Base-by-base conservation (phyloP, 2,113 vertebrate genomes). In the Ia io region DNA sequence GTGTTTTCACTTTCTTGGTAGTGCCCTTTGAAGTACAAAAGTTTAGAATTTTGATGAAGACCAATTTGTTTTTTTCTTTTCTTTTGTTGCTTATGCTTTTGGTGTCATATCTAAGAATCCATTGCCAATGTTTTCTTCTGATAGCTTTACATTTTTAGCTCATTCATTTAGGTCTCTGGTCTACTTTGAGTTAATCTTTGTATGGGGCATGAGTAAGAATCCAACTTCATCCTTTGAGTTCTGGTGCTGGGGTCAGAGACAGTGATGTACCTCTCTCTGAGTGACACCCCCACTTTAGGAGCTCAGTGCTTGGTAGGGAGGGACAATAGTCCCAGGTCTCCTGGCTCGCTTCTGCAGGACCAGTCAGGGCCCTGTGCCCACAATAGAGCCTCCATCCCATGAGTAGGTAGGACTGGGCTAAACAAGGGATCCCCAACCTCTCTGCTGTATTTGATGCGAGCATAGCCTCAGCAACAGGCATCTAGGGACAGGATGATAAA, bases 171-270 rank as follows among this genome's bases (percentile, higher is more conserved):
- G 16, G 25, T 78, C 42, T 91, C 63, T 65, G 28, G 47, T 83
- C 23, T 28, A 91, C 73, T 93, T 95, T 80, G 63, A 90, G 44
- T 85, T 95, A 65, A 78, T 67, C 88, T 90, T 47, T 82, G 13
- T 61, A 53, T 63, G 25, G 37, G 37, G 18, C 71, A 3, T 76
- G 11, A 88, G 42, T 85, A 61, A 53, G 9, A 12, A 22, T 88
- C 35, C 40, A 70, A 30, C 28, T 92, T 91, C 20, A 44, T 63
- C 91, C 61, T 63, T 86, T 87, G 11, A 84, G 25, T 32, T 61
- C 18, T 59, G 69, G 71, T 82, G 30, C 53, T 71, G 4, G 32
- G 25, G 25, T 35, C 25, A 40, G 20, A 17, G 37, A 32, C 51
- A 95, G n/a, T 47, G 20, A 22, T 63, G 40, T 12, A 35, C 3